These are phyloP conservation scores for Nematostella vectensis DNA, from an alignment of 92 coral and sea anemone genomes.

Conservation along the genomic window DNA sequence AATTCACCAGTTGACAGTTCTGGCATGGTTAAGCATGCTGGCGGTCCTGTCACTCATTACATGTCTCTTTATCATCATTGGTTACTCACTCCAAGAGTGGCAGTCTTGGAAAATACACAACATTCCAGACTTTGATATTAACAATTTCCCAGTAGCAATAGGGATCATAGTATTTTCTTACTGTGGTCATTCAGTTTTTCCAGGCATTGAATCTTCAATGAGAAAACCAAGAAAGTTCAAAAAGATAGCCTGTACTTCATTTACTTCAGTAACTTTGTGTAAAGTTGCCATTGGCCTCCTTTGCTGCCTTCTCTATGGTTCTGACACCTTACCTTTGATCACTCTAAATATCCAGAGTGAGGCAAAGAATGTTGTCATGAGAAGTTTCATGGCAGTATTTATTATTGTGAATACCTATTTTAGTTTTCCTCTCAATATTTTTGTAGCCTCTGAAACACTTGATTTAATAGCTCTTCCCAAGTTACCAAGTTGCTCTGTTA, in stretches of 20 bases:
- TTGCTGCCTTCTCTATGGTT: conserved; percentile 52
- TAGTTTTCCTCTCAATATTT: conserved; percentile 73
- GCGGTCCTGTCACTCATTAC: conserved; percentile 50
- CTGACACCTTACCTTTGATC: conserved; percentile 39
- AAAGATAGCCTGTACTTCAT: conserved; percentile 52
- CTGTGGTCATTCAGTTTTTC: conserved; percentile 69
- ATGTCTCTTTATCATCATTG: conserved; percentile 39
- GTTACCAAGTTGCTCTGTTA: conserved; percentile 44
- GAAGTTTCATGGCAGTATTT: conserved; percentile 32
- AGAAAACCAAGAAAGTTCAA: conserved; percentile 59
- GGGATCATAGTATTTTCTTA: conserved; percentile 67
- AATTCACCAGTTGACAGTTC: conserved; percentile 39
- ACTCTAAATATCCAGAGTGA: conserved; percentile 41
- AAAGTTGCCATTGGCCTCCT: conserved; percentile 56
- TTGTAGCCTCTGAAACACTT: conserved; percentile 56
- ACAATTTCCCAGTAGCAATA: conserved; percentile 54
- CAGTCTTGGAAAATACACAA: conserved; percentile 35
- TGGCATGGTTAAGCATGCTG: conserved; percentile 80
- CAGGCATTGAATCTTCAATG: conserved; percentile 80
- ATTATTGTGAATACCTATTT: conserved; percentile 60
- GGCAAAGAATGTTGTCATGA: conserved; percentile 36
- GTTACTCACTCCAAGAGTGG: conserved; percentile 44
- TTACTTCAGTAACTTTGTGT: conserved; percentile 33
- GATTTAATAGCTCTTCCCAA: conserved; percentile 53
- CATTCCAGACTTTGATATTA: conserved; percentile 41